Base-by-base conservation (phyloP, 2,797 vertebrate species). In the Anguilla marmorata region DNA sequence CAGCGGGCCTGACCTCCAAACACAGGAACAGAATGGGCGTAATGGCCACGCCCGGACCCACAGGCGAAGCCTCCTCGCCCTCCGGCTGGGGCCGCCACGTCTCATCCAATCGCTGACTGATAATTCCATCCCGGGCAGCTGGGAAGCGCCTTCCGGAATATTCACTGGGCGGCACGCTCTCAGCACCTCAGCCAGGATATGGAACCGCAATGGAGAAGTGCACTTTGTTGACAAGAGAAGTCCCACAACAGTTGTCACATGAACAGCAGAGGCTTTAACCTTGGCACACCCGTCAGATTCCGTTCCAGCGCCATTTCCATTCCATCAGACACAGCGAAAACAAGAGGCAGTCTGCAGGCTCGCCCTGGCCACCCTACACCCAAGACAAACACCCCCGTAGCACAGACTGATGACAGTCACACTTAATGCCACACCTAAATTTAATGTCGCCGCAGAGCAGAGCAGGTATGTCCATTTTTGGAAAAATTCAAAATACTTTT, bases 171-270 rank as follows among this genome's bases (percentile, higher is more conserved):
- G 79, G 21, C 79, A 56, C 79, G 60, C 56, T 82, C 86, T 33
- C 30, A 21, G 1, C 72, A 33, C 45, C 24, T 80, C 33, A 60
- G 86, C 74, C 69, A n/a, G 37, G n/a, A 45, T 24, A 14, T n/a
- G 58, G 66, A 52, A 11, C 48, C 37, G 86, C 12, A 63, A 54
- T 11, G 11, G 52, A 52, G 63, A 14, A 50, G 30, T 27, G 37
- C 37, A 33, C 84, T 14, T 16, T 69, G 91, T 92, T 94, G 93
- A 94, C 93, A 95, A 89, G 54, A 19, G 88, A 91, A 92, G 91
- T 93, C 91, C 91, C 72, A 90, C 91, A 94, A 93, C 95, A 95
- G 93, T 93, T 94, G 94, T 91, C 88, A 90, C 90, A 91, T 86
- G 90, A 91, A 93, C 93, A 82, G 54, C 76, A 92, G 92, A 82